phyloP scores from a whole-genome alignment of 2,113 vertebrate genomes.

The Dermatemys mawii region DNA sequence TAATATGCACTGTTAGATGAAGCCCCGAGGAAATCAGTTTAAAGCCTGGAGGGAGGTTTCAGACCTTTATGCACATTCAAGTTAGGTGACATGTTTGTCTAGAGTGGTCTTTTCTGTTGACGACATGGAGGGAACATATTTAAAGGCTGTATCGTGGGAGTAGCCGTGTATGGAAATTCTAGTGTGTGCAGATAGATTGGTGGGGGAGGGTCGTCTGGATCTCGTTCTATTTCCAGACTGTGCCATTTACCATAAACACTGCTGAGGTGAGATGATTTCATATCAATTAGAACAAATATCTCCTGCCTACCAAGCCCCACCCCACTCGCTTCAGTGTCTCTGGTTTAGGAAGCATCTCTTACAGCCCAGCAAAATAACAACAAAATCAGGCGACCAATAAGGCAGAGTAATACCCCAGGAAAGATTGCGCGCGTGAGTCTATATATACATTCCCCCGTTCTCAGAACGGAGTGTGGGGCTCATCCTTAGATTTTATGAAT shows the following conservation, averaged over 20 bases:
- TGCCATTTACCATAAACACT: background rate
- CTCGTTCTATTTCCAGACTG: background rate
- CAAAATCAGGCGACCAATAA: background rate
- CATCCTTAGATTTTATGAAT: conserved; percentile 66
- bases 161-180: background rate
- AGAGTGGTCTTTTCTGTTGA: background rate
- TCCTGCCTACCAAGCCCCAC: background rate
- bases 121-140: background rate
- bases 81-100: background rate
- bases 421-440: background rate
- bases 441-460: background rate
- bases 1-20: background rate
- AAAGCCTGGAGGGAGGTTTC: background rate
- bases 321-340: background rate
- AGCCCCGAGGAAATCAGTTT: background rate
- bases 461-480: background rate
- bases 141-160: background rate
- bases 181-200: too few relatives aligned
- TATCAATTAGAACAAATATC: background rate
- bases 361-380: background rate
- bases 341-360: conserved; percentile 20
- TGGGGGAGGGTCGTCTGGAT: background rate
- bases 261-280: background rate
- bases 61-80: rapidly evolving
- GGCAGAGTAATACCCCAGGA: background rate